These are phyloP conservation scores for Hemichromis elongatus DNA, from an alignment of 2,113 vertebrate genomes.

Conservation along the genomic window DNA sequence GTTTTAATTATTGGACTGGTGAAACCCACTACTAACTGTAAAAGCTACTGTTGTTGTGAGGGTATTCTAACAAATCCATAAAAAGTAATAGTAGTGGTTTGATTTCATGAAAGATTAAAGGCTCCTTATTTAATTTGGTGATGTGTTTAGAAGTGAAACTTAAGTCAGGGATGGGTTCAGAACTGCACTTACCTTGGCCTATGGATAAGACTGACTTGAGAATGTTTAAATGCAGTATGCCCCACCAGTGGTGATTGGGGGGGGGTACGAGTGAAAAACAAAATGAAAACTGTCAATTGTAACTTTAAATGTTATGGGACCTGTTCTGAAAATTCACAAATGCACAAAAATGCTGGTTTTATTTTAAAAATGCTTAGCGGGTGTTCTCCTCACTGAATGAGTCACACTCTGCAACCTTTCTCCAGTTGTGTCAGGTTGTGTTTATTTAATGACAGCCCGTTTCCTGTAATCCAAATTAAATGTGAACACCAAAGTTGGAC, in stretches of 20 bases:
- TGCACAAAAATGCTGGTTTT: background rate
- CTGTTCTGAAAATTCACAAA: background rate
- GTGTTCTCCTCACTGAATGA: background rate
- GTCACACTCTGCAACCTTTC: background rate
- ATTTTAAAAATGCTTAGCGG: background rate
- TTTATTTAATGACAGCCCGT: background rate
- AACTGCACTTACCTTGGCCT: background rate
- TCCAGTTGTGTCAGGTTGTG: background rate
- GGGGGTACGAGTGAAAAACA: background rate
- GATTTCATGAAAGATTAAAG: background rate
- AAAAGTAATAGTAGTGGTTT: background rate
- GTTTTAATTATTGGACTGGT: background rate
- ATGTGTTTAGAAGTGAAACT: background rate
- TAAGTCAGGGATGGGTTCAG: background rate
- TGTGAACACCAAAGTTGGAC: background rate
- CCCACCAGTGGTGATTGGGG: background rate
- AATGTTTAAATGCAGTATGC: background rate
- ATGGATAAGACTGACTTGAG: background rate
- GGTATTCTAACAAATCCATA: background rate
- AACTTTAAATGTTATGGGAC: background rate
- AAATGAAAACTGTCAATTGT: no score
- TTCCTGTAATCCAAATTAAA: background rate
- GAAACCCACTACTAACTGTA: background rate
- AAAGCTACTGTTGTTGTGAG: background rate
- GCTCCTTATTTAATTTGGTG: background rate